Percentiles rank a stretch among this genome's conserved stretches.
These are phyloP conservation scores for Prenolepis imparis DNA, from an alignment of 2,888 invertebrate genomes.

Conservation along the genomic window DNA sequence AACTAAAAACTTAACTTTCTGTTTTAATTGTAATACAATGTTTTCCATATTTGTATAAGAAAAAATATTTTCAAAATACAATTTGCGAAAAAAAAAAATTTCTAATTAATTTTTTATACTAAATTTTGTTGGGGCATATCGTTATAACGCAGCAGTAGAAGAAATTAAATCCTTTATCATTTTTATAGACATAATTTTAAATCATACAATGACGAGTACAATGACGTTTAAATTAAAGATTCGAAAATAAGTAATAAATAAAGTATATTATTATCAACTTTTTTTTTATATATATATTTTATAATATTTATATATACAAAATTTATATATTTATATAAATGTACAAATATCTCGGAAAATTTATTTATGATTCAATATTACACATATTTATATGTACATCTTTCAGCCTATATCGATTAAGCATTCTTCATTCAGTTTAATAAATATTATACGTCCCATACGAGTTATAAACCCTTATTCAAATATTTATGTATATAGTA, in stretches of 20 bases:
- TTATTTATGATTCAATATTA: neutral
- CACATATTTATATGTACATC: neutral
- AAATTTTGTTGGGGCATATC: slow-evolving; percentile 12
- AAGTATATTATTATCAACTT: neutral
- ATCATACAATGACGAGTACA: slow-evolving; percentile 15
- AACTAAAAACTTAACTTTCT: no score
- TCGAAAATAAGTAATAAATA: neutral
- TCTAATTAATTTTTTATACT: slow-evolving; percentile 21
- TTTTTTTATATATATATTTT: neutral
- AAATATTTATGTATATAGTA: no score
- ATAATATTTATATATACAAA: neutral
- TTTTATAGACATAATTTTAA: slow-evolving; percentile 27
- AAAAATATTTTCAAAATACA: no score
- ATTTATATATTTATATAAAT: no score
- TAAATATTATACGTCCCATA: neutral
- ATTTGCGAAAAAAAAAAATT: no score
- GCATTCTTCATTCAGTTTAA: neutral
- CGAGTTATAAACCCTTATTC: no score
- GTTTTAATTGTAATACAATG: no score
- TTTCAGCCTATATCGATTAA: neutral
- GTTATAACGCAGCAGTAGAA: no score
- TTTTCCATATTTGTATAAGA: no score
- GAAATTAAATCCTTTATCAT: neutral
- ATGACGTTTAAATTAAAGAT: neutral
- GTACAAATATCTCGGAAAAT: neutral